A percentile compares a stretch with the other conserved stretches of the same genome.
Conservation (phyloP, 2,797 vertebrate species). For the Pelochelys cantorii region DNA sequence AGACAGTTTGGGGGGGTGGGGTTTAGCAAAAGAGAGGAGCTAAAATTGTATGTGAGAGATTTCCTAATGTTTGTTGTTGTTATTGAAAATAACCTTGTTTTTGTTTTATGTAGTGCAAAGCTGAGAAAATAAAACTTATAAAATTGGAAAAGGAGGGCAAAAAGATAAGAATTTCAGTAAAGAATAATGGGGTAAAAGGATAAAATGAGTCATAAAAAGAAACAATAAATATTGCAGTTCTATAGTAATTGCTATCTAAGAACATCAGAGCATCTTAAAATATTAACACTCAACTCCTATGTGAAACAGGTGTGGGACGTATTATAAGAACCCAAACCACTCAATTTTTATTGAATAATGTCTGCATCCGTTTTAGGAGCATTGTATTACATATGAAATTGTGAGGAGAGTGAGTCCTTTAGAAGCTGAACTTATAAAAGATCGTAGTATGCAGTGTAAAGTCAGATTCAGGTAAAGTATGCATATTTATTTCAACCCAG, state of each 20-base stretch:
- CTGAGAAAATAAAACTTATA: not conserved
- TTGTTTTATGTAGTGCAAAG: not conserved
- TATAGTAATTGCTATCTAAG: not conserved
- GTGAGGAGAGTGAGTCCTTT: slow-evolving; percentile 79
- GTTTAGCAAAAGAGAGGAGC: not conserved
- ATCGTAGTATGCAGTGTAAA: slow-evolving; percentile 79
- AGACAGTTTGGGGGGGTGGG: too few relatives aligned
- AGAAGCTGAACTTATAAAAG: slow-evolving; percentile 80
- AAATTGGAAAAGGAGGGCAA: not conserved
- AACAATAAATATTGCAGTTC: not conserved
- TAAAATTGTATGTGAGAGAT: not conserved
- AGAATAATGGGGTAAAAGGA: not conserved
- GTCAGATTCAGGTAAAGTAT: slow-evolving; percentile 81
- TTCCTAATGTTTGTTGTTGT: not conserved
- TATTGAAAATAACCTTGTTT: not conserved
- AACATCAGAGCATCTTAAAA: not conserved
- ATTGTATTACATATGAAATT: slow-evolving; percentile 72
- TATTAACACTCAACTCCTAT: not conserved
- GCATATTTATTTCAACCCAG: slow-evolving; percentile 25
- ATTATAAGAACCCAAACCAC: not conserved
- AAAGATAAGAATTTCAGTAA: not conserved
- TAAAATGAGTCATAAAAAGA: not conserved
- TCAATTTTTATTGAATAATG: not conserved
- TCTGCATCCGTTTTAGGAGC: slow-evolving; percentile 73
- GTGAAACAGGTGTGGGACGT: not conserved